A percentile compares a stretch with the other conserved stretches of the same genome.
Conservation (phyloP, 2,113 vertebrate genomes). For the Brachyhypopomus occidentalis region DNA sequence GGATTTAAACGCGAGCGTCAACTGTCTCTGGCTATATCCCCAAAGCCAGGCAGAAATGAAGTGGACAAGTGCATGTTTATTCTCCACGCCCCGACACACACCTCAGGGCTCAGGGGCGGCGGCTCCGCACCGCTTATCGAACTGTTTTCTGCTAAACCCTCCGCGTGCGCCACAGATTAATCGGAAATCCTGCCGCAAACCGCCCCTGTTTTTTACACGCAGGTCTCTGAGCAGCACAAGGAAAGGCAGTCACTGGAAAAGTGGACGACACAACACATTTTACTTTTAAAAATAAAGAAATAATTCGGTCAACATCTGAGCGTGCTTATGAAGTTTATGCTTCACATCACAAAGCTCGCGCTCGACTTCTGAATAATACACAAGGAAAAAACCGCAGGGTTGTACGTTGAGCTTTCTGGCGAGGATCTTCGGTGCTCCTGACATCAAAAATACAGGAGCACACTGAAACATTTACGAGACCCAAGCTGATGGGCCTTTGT, state of each 20-base stretch:
- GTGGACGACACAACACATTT: conserved; percentile 15
- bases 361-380: background rate
- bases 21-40: conserved; percentile 61
- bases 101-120: background rate
- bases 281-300: too few relatives aligned
- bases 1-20: conserved; percentile 69
- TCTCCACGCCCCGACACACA: conserved; percentile 37
- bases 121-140: conserved; percentile 31
- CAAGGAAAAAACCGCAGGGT: background rate
- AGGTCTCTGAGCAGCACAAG: conserved; percentile 11
- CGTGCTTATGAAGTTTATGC: background rate
- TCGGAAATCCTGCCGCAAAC: conserved; percentile 33
- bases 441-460: too few relatives aligned
- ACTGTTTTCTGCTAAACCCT: conserved; percentile 35
- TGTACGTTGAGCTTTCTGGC: too few relatives aligned
- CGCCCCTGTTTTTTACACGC: conserved; percentile 19
- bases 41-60: conserved; percentile 62
- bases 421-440: too few relatives aligned
- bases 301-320: background rate
- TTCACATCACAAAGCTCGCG: background rate
- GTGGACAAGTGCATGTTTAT: conserved; percentile 53
- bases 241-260: conserved; percentile 14
- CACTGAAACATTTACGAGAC: too few relatives aligned
- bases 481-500: too few relatives aligned
- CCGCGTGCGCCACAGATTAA: conserved; percentile 50